These are phyloP conservation scores for Calameuta idolon DNA, from an alignment of 2,888 invertebrate species.

Conservation along the genomic window DNA sequence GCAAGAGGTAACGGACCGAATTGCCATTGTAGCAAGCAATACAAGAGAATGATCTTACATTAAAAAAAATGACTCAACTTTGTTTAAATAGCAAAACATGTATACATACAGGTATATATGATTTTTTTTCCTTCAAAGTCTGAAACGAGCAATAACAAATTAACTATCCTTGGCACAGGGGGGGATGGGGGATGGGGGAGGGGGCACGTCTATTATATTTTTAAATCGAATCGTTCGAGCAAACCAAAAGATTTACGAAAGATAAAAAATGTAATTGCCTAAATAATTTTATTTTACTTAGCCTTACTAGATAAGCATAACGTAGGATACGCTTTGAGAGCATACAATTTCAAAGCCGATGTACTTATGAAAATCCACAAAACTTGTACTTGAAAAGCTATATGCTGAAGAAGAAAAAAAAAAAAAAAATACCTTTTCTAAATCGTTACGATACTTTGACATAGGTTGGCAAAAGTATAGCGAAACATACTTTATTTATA, in stretches of 20 bases:
- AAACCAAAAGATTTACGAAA: neutral
- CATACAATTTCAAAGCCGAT: conserved; percentile 10
- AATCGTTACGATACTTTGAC: neutral
- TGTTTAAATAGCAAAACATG: neutral
- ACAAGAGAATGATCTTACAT: neutral
- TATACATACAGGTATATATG: neutral
- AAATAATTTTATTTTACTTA: conserved; percentile 2
- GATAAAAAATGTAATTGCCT: neutral
- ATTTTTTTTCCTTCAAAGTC: neutral
- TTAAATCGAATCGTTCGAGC: conserved; percentile 4
- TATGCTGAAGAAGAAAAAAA: conserved; percentile 7
- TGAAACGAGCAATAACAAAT: neutral
- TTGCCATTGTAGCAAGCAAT: too few species aligned
- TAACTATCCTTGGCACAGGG: too few species aligned
- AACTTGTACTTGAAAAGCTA: conserved; percentile 21
- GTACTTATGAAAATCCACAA: conserved; percentile 20
- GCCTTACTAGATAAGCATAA: neutral
- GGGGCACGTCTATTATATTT: neutral
- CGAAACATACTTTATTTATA: too few species aligned
- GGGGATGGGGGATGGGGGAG: too few species aligned
- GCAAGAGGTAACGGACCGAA: too few species aligned
- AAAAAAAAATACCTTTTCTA: neutral
- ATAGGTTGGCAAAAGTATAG: neutral
- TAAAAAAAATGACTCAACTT: conserved; percentile 2
- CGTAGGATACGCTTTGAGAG: conserved; percentile 8